These are phyloP conservation scores for Chamaea fasciata DNA, from an alignment of 2,113 vertebrate genomes.

Conservation along the genomic window DNA sequence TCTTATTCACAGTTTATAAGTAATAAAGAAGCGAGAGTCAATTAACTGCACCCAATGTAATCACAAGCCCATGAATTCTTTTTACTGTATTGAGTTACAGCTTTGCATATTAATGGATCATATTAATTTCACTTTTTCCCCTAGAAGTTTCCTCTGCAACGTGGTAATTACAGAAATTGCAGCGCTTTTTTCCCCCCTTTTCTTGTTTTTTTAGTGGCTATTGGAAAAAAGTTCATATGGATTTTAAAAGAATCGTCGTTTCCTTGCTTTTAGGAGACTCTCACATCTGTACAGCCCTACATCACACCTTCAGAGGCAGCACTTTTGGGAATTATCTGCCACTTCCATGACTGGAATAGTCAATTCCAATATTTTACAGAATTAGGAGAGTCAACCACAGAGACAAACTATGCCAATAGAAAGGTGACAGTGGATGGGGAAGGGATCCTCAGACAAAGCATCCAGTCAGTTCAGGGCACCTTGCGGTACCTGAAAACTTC, in stretches of 20 bases:
- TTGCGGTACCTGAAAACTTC: background rate
- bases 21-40: slow-evolving; percentile 10
- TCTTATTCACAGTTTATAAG: background rate
- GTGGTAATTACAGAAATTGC: background rate
- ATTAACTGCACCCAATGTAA: background rate
- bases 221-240: background rate
- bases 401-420: background rate
- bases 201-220: background rate
- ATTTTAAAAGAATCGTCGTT: background rate
- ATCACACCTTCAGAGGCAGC: background rate
- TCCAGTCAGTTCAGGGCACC: background rate
- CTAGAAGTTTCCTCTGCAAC: background rate
- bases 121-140: background rate
- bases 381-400: background rate
- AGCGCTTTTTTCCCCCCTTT: background rate
- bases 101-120: background rate
- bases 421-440: background rate
- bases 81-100: background rate
- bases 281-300: no score
- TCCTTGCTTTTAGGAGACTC: background rate
- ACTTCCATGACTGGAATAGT: background rate
- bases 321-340: background rate
- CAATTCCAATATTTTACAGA: background rate
- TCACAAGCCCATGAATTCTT: background rate
- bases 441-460: background rate